Percentiles rank a stretch among this genome's conserved stretches.
Evolutionary conservation across 2,888 invertebrate genomes (phyloP).

Genomic region (Argyra leucocephala): DNA sequence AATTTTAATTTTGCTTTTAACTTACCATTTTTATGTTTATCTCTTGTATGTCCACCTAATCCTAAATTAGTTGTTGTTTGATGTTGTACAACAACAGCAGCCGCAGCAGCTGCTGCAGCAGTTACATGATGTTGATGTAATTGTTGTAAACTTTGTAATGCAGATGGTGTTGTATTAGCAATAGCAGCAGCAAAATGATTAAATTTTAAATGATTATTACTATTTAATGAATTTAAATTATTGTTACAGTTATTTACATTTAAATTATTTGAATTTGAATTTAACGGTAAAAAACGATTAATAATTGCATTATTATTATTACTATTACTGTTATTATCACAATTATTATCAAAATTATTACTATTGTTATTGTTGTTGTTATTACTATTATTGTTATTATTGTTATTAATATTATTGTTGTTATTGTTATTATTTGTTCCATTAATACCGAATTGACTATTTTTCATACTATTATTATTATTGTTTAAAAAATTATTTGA

Average conservation of each 20-base stretch:
- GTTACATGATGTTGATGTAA: constrained; percentile 42
- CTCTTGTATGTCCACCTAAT: constrained; percentile 35
- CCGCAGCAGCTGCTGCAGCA: constrained; percentile 27
- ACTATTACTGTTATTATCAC: constrained; percentile 36
- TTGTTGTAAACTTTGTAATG: constrained; percentile 42
- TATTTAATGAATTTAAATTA: neutral
- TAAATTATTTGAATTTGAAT: constrained; percentile 10
- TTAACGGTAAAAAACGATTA: constrained; percentile 24
- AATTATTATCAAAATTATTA: constrained; percentile 35
- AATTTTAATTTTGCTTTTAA: too few species aligned
- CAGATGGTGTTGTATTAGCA: constrained; percentile 36
- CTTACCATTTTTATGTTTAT: constrained; percentile 29
- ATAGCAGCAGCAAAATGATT: constrained; percentile 33
- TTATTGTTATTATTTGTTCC: constrained; percentile 25
- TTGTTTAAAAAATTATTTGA: constrained; percentile 15
- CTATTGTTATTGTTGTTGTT: constrained; percentile 24
- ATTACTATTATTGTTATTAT: constrained; percentile 23
- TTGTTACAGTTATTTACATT: constrained; percentile 4
- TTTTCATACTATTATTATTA: constrained; percentile 30
- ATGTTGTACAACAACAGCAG: constrained; percentile 10
- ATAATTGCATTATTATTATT: constrained; percentile 25
- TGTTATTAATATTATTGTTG: constrained; percentile 25
- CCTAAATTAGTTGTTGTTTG: neutral
- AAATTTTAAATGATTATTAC: neutral
- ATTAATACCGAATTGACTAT: constrained; percentile 39